These are phyloP conservation scores for Andricus quercusramuli DNA, from an alignment of 2,888 invertebrate genomes.

Conservation along the genomic window DNA sequence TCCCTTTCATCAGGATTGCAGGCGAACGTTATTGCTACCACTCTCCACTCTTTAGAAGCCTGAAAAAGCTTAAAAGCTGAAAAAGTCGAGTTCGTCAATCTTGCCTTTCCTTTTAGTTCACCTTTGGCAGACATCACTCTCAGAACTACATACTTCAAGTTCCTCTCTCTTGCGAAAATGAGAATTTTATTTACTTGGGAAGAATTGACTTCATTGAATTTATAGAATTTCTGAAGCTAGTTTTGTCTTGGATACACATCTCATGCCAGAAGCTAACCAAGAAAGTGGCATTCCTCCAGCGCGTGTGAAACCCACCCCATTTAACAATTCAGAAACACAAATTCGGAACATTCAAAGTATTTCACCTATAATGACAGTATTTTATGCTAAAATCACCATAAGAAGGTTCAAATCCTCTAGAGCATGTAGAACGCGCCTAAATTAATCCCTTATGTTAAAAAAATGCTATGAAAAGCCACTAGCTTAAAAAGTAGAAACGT, in stretches of 20 bases:
- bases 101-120: slow-evolving; percentile 24
- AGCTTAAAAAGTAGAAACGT: too few species aligned
- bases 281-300: too few species aligned
- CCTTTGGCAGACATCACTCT: slow-evolving; percentile 1
- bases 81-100: slow-evolving; percentile 39
- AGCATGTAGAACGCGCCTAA: too few species aligned
- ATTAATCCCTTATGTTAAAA: too few species aligned
- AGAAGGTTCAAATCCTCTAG: too few species aligned
- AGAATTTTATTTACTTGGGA: not conserved
- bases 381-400: too few species aligned
- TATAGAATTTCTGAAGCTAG: not conserved
- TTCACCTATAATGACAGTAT: too few species aligned
- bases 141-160: slow-evolving; percentile 5
- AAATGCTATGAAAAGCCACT: too few species aligned
- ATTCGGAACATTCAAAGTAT: too few species aligned
- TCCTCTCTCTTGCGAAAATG: not conserved
- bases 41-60: not conserved
- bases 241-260: not conserved
- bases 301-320: too few species aligned
- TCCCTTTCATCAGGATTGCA: slow-evolving; percentile 14
- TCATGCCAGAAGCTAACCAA: too few species aligned
- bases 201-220: not conserved
- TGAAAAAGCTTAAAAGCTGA: slow-evolving; percentile 17
- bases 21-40: slow-evolving; percentile 15
- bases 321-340: too few species aligned